Evolutionary conservation across 1,140 invertebrate genomes (phyloP), one percentile per base, ranked within the genome.

Genomic region (Bombus fervidus): DNA sequence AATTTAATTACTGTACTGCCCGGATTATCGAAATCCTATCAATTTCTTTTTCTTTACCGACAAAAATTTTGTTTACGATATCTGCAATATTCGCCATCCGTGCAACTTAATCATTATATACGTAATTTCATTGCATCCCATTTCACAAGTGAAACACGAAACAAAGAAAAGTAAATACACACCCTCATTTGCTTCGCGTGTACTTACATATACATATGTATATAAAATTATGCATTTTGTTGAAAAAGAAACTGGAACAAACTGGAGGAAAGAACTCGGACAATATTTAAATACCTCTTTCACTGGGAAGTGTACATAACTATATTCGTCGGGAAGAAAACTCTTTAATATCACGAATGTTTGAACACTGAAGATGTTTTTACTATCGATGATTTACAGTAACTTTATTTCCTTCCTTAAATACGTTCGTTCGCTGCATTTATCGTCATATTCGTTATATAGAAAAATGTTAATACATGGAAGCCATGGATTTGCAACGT

Each of bases 401-500:
- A 34, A 39, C 66, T 53, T 74, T 31, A 39, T 68, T n/a, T 13
- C 31, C 6, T 31, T 53, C 3, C 22, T 62, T 53, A 37, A 41
- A 68, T 75, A 47, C 13, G 34, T 66, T 66, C 28, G 15, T 34
- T 68, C 22, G 22, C 41, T 37, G 39, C 10, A 31, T 18, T 53
- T 13, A 25, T 28, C 53, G 8, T 81, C 62, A 73, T 39, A 64
- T 64, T 57, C 53, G 34, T 73, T 47, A 34, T 64, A 72, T 71
- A 73, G 31, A 62, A 34, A 72, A 72, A n/a, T 53, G 9, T 47
- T 39, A 68, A 15, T n/a, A 31, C 31, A 9, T 53, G 47, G 47
- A 83, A 83, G 72, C 80, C 39, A 39, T 74, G 71, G 25, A 34
- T 64, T 53, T 22, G 37, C 37, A 53, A 53, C 18, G 47, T 22